Evolutionary conservation across 2,888 invertebrate genomes (phyloP), one percentile per base, ranked within the genome.

Genomic region (Parnassius orleans): DNA sequence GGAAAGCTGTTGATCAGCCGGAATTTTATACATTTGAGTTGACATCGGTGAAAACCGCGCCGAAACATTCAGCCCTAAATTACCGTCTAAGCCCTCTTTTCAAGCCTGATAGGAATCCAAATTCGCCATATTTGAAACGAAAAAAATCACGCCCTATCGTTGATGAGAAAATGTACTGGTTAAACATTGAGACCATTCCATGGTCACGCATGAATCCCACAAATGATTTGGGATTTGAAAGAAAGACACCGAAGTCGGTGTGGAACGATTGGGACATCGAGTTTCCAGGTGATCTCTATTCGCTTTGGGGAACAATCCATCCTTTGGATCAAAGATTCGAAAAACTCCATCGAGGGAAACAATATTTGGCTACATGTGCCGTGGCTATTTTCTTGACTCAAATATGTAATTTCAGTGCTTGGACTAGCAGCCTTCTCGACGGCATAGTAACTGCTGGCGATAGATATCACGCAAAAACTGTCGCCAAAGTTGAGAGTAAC

Each of bases 231-330:
- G 89, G 90, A 1, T 73, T 89, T 19, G 74, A 78, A 44, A 76
- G 90, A 46, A 80, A 77, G 53, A 83, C 80, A 15, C 84, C 87
- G 2, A 79, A 74, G 64, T 77, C 87, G 1, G 64, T 89, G 77
- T 95, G 94, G 94, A 94, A 94, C 72, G 89, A 94, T 58, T 96
- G 93, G 92, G 93, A 95, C 66, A 92, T 95, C 2, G 95, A 95
- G 75, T 94, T 94, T 68, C 92, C 93, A 2, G 93, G 93, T 1
- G 94, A 94, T 65, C 79, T 96, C 0, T 95, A 90, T 84, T 95
- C 95, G 0, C 79, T 96, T 1, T 93, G 94, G 93, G 95, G 95
- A 1, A 92, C 92, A 44, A 73, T 95, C 14, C 94, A 95, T 82
- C 94, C 95, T 3, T 79, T 88, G 58, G 93, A 94, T 46, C 71